Evolutionary conservation across 92 coral and sea anemone species (phyloP), one percentile per base, ranked within the genome.

Genomic region (Paramuricea clavata): DNA sequence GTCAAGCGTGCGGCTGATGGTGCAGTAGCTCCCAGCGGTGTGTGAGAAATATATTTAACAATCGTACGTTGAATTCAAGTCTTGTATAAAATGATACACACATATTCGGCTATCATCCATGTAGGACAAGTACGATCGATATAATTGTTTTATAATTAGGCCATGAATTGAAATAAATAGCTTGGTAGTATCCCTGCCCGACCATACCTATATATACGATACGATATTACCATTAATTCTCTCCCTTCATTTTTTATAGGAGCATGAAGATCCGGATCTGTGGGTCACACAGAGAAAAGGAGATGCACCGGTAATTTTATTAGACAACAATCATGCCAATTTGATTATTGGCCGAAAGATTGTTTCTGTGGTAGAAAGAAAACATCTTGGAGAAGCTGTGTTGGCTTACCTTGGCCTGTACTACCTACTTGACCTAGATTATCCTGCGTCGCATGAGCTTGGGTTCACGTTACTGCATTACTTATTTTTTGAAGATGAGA

Each of bases 321-420:
- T 67, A 2, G 74, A 67, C 21, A 16, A 23, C 11, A 67, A 34
- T 9, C 36, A 67, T 67, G 43, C 74, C 15, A 28, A 67, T 34
- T 67, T 67, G 43, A 34, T 67, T 67, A 2, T 67, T 67, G 74
- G 74, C 74, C 36, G 52, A 71, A 11, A 35, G 28, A 71, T 71
- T 33, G 77, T 36, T n/a, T 71, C 1, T 35, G 9, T 49, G 4
- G 31, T 71, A n/a, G 77, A 71, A 35, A n/a, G 77, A 11, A 0
- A 71, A 32, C 49, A 71, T 1, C 49, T 71, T 3, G 1, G 13
- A 5, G 49, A 36, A 33, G 77, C 77, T 16, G 23, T 71, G 11
- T 36, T 71, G 77, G 77, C 77, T 35, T 71, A 71, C 16, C 49
- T 33, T 35, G 77, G 50, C 12, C 26, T 71, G 25, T 71, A 71